Evolutionary conservation across 2,797 vertebrate species (phyloP), one percentile per base, ranked within the genome.

Genomic region (Schizothorax lantsangensis): DNA sequence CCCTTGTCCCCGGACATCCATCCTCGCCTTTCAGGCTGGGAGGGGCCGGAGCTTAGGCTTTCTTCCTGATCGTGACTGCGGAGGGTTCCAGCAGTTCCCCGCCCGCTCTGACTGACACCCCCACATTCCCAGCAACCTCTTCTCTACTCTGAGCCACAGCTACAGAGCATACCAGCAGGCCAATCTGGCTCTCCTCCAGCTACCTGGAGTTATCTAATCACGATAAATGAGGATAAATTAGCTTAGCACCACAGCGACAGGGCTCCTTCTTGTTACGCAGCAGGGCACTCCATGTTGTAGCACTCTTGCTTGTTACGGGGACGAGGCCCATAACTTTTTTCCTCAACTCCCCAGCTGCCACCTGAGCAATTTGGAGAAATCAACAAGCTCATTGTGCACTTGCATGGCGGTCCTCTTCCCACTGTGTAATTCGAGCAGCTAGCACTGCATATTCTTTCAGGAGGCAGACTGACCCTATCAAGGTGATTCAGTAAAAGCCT

Each of bases 1-100:
- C 95, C 94, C 93, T 89, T 92, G 93, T 95, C 94, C 95, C 95
- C 93, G 94, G 94, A 94, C 91, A 92, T 93, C 93, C 93, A 91
- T 93, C 92, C 93, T 91, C 91, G 91, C 91, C 95, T 95, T 92
- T 93, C 92, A 92, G 93, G 92, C 91, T 87, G 92, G 89, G 93
- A 94, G 93, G 94, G 93, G 93, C 92, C 90, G 93, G 93, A 93
- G 92, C 92, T 91, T 91, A 80, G 91, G 89, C 91, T 90, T 91
- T 91, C 91, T 92, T 94, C 92, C 92, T 88, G 91, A 93, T 95
- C 93, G 92, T 95, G 95, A 95, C 95, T 93, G 93, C 87, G 81
- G 93, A 94, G 92, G 92, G 93, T 91, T 94, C 92, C 92, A 84
- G 92, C 72, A 91, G 93, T 91, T 94, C 93, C 91, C 92, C 92